Evolutionary conservation across 2,888 invertebrate genomes (phyloP).

Genomic region (Athripsodes cinereus): DNA sequence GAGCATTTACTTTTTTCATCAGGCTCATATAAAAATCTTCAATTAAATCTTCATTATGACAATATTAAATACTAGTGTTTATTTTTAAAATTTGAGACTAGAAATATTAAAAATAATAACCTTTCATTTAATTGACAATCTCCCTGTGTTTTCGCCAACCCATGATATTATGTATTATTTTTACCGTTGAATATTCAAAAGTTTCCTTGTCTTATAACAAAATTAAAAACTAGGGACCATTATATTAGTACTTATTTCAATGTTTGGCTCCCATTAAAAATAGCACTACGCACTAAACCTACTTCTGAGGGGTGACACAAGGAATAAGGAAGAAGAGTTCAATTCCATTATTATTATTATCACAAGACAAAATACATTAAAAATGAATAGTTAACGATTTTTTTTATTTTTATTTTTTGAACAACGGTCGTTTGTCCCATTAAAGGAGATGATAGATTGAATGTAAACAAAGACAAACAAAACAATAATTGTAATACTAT

Average conservation of each 20-base stretch:
- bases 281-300: neutral
- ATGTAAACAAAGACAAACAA: neutral
- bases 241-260: neutral
- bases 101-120: too few relatives aligned
- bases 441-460: neutral
- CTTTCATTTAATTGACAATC: too few relatives aligned
- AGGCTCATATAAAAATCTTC: too few relatives aligned
- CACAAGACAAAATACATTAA: neutral
- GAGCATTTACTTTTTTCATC: too few relatives aligned
- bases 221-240: neutral
- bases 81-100: too few relatives aligned
- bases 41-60: too few relatives aligned
- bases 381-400: neutral
- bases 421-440: neutral
- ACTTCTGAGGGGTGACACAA: neutral
- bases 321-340: neutral
- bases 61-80: too few relatives aligned
- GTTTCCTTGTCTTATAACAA: neutral
- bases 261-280: neutral
- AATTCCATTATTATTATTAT: neutral
- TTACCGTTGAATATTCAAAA: conserved; percentile 1
- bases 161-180: too few relatives aligned
- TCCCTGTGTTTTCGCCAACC: too few relatives aligned
- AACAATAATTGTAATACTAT: too few relatives aligned
- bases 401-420: neutral